phyloP scores from a whole-genome alignment of 2,888 invertebrate species.

The Catocala fraxini region DNA sequence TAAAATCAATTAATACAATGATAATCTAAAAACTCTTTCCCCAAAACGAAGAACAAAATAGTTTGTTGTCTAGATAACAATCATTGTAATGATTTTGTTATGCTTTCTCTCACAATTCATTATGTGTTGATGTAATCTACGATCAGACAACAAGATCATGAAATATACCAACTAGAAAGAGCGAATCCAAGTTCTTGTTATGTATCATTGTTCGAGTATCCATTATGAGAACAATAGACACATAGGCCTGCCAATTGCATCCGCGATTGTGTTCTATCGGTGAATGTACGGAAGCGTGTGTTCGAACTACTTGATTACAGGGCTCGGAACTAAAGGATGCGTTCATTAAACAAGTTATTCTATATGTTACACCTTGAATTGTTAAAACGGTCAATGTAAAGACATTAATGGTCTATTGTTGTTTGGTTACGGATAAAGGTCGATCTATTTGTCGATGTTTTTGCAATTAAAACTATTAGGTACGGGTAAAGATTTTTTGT shows the following conservation, averaged over 20 bases:
- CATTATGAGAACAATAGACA: slow-evolving; percentile 40
- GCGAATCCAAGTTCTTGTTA: slow-evolving; percentile 24
- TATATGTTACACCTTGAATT: slow-evolving; percentile 43
- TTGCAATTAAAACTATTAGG: too few species aligned
- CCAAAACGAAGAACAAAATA: slow-evolving; percentile 11
- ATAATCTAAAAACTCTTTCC: slow-evolving; percentile 3
- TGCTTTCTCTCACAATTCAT: slow-evolving; percentile 47
- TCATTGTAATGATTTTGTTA: slow-evolving; percentile 33
- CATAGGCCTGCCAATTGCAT: slow-evolving; percentile 29
- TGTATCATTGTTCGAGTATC: slow-evolving; percentile 40
- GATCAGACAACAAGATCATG: slow-evolving; percentile 27
- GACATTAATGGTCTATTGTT: slow-evolving; percentile 40
- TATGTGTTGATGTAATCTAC: slow-evolving; percentile 25
- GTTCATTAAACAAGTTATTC: slow-evolving; percentile 28
- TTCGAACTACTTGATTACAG: slow-evolving; percentile 36
- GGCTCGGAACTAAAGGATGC: slow-evolving; percentile 31
- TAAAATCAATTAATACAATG: not conserved
- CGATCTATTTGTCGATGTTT: not conserved
- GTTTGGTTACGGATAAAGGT: slow-evolving; percentile 18
- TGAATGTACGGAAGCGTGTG: slow-evolving; percentile 55
- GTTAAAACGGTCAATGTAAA: slow-evolving; percentile 41
- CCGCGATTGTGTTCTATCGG: slow-evolving; percentile 18
- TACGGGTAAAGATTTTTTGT: too few species aligned
- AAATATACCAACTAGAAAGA: slow-evolving; percentile 18
- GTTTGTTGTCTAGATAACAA: slow-evolving; percentile 35